Evolutionary conservation across 1,140 invertebrate genomes (phyloP), one percentile per base, ranked within the genome.

Genomic region (Drosophila repletoides): DNA sequence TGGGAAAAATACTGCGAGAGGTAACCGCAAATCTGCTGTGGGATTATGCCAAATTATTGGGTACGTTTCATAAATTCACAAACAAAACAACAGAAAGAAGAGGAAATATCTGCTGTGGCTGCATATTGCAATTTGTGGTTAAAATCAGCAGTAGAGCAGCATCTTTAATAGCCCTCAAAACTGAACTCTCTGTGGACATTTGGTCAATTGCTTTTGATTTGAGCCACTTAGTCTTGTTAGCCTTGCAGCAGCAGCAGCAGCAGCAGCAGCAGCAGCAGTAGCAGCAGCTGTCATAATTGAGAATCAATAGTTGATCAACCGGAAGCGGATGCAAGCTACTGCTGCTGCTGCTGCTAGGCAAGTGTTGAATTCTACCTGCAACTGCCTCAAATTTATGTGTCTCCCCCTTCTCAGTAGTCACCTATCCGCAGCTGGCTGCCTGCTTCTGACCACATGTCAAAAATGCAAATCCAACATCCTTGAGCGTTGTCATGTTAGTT

Each of bases 391-490:
- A 3, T 14, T 12, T 21, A 6, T 12, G 31, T 46, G 4, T 22
- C 10, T n/a, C 31, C 17, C 2, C 6, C 6, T 36, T 52, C 51
- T 40, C 33, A 33, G 29, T 19, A 28, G 9, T 3, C 31, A 3
- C 17, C 34, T 38, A 3, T 36, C 5, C 14, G 12, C 10, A 36
- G 7, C 43, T 46, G 43, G 19, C 12, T 38, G 34, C 38, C 1
- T n/a, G n/a, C n/a, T 5, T 5, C 12, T 26, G 12, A 14, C 15
- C 53, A 14, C 59, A 52, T 71, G 71, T 79, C 79, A 76, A 81
- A 74, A 79, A 79, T 79, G 71, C 76, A 79, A 79, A 79, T 79
- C 76, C 76, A 60, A 48, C 72, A 75, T 71, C 76, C 72, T 81
- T 63, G 31, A 63, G 40, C 56, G 14, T 66, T 49, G 64, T 60